Evolutionary conservation across 2,888 invertebrate genomes (phyloP), one percentile per base, ranked within the genome.

Genomic region (Leptogaster cylindrica): DNA sequence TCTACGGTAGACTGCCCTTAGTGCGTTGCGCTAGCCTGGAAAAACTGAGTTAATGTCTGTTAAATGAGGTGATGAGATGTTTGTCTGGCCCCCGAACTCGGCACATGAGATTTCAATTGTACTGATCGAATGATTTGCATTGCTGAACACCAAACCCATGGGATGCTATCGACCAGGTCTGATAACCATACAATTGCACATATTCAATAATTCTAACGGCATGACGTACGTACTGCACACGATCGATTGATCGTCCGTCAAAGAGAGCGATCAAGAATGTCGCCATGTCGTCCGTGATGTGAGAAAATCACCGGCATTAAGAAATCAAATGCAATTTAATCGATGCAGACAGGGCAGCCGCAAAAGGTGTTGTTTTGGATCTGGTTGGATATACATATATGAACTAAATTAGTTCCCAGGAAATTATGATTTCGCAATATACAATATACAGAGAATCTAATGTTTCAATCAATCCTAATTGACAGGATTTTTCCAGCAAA

Each of bases 61-160:
- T 50, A 14, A 50, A 50, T 50, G 50, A 50, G 50, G 50, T 50
- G 50, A 28, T 50, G 50, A 50, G 27, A 27, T 50, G 14, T 28
- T 50, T 50, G 50, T 50, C 50, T 50, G 14, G 50, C 14, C 28
- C 16, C 4, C 50, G 27, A 14, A 31, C 10, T 31, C 10, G 7
- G 14, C 28, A 28, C 27, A 28, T 50, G 27, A 50, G 16, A 14
- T 27, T 25, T 25, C 27, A 23, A 31, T 50, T 14, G 50, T 6
- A 10, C 16, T 6, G 3, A 50, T 27, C 23, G 14, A 50, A n/a
- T 4, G 12, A 12, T 8, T 28, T 28, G 8, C 28, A 25, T 50
- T 25, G 50, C 28, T 27, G 8, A 50, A 3, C 5, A 10, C 50
- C n/a, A 16, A 50, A 25, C 16, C 23, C 25, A 16, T 50, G 27